Evolutionary conservation across 2,113 vertebrate genomes (phyloP).

Genomic region (Vulpes vulpes): DNA sequence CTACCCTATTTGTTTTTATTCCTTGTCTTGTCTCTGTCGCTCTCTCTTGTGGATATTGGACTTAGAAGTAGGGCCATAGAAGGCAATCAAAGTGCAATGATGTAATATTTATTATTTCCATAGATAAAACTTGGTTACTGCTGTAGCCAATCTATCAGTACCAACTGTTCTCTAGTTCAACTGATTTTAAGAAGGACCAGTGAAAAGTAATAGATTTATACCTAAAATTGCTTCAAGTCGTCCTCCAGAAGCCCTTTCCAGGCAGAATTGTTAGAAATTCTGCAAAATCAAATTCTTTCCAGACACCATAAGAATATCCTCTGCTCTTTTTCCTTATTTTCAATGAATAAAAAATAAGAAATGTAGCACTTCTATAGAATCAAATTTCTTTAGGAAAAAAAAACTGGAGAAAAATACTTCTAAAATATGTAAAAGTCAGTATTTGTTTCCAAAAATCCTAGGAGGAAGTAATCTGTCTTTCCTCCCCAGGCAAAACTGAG

Average conservation of each 20-base stretch:
- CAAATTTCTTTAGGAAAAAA: background rate
- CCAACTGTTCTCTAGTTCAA: background rate
- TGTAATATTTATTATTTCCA: background rate
- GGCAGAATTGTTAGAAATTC: background rate
- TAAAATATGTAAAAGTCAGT: conserved; percentile 54
- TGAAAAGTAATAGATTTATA: background rate
- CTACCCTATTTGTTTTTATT: background rate
- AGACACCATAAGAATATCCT: background rate
- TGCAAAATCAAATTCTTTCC: conserved; percentile 18
- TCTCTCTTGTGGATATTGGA: background rate
- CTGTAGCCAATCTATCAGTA: background rate
- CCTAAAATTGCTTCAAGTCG: background rate
- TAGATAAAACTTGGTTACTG: background rate
- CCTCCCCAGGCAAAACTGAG: conserved; percentile 55
- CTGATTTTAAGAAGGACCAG: conserved; percentile 22
- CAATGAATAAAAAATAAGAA: conserved; percentile 2
- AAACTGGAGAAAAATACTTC: conserved; percentile 6
- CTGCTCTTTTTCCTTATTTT: conserved; percentile 8
- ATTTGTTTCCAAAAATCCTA: conserved; percentile 52
- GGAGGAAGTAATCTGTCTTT: conserved; percentile 48
- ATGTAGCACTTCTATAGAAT: conserved; percentile 12
- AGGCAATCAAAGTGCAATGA: background rate
- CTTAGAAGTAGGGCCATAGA: background rate
- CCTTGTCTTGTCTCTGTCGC: background rate
- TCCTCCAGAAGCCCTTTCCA: background rate